phyloP scores from a whole-genome alignment of 2,113 vertebrate genomes.

The Pseudolaguvia tuberculata region DNA sequence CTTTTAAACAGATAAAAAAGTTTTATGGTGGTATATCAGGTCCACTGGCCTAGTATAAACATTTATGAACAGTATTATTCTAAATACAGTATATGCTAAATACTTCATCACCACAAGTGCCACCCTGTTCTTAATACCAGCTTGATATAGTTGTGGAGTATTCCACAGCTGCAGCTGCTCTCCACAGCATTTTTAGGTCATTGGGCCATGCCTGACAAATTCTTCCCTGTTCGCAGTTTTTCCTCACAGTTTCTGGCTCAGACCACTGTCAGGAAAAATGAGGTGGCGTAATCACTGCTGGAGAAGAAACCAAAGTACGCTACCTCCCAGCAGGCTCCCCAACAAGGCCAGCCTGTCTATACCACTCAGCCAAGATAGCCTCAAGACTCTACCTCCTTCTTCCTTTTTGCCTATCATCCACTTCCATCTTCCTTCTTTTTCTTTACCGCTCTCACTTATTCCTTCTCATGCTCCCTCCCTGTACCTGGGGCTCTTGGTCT shows the following conservation, averaged over 20 bases:
- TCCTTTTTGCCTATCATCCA: constrained; percentile 33
- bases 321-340: constrained; percentile 37
- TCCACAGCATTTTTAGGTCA: constrained; percentile 1
- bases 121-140: not conserved
- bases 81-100: too few species aligned
- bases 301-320: constrained; percentile 36
- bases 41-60: too few species aligned
- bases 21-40: too few species aligned
- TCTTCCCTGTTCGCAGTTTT: constrained; percentile 11
- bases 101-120: not conserved
- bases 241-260: not conserved
- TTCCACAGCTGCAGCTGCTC: constrained; percentile 6
- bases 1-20: too few species aligned
- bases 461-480: constrained; percentile 48
- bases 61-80: too few species aligned
- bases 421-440: constrained; percentile 30
- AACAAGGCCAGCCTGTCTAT: constrained; percentile 60
- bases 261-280: constrained; percentile 20
- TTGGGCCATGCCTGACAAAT: not conserved
- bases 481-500: constrained; percentile 73
- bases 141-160: constrained; percentile 1
- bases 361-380: constrained; percentile 55
- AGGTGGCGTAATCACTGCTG: constrained; percentile 57
- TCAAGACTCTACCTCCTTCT: constrained; percentile 51
- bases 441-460: not conserved